Conservation (phyloP, 2,888 invertebrate species). For the Polydrusus cervinus region DNA sequence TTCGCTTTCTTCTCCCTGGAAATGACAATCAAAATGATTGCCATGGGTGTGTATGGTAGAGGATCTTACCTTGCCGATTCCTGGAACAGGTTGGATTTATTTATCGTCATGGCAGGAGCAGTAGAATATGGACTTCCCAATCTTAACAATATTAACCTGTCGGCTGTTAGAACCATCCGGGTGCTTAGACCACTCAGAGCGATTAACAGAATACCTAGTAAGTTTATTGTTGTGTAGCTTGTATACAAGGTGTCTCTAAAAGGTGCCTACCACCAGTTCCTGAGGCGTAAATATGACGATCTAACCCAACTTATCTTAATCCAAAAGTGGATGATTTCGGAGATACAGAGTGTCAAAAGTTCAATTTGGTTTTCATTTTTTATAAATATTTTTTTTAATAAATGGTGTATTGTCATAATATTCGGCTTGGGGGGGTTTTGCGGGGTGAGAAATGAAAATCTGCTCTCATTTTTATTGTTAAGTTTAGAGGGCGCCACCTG, state of each 20-base stretch:
- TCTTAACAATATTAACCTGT: conserved; percentile 97
- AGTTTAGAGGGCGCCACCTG: too few species aligned
- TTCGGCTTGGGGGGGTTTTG: too few species aligned
- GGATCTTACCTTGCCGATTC: conserved; percentile 97
- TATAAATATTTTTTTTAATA: too few species aligned
- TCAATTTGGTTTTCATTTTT: too few species aligned
- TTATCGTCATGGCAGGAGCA: conserved; percentile 96
- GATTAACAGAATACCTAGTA: conserved; percentile 99
- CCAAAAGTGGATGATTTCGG: too few species aligned
- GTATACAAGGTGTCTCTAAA: not conserved
- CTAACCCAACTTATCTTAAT: too few species aligned
- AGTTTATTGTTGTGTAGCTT: conserved; percentile 73
- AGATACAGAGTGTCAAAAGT: too few species aligned
- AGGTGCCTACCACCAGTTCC: too few species aligned
- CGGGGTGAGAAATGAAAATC: too few species aligned
- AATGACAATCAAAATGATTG: conserved; percentile 98
- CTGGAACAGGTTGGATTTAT: conserved; percentile 98
- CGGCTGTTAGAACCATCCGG: conserved; percentile 98
- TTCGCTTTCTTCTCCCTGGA: conserved; percentile 98
- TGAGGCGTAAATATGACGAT: too few species aligned
- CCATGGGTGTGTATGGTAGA: conserved; percentile 96
- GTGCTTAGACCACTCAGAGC: conserved; percentile 97
- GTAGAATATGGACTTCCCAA: conserved; percentile 90
- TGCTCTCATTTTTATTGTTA: too few species aligned
- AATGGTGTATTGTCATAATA: too few species aligned